A percentile compares a stretch with the other conserved stretches of the same genome.
phyloP scores from a whole-genome alignment of 1,140 invertebrate genomes.

The Eriosoma lanigerum region DNA sequence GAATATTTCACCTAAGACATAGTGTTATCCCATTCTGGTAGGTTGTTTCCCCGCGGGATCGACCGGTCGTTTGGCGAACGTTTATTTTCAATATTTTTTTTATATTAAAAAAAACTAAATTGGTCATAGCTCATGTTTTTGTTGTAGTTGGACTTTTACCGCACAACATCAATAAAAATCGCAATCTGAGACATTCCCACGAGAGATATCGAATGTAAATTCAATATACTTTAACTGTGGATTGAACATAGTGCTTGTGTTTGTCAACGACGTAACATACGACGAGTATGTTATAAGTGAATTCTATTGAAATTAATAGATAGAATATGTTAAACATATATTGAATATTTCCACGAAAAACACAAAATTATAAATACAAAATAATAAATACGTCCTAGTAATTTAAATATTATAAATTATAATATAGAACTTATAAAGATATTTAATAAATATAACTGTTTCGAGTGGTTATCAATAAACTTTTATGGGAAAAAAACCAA shows the following conservation, averaged over 20 bases:
- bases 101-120: conserved; percentile 1
- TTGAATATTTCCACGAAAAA: too few relatives aligned
- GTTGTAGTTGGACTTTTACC: not conserved
- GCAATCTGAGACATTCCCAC: not conserved
- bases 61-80: conserved; percentile 26
- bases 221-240: not conserved
- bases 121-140: not conserved
- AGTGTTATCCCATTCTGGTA: conserved; percentile 34
- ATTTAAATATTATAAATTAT: too few relatives aligned
- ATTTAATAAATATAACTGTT: too few relatives aligned
- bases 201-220: not conserved
- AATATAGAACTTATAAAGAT: too few relatives aligned
- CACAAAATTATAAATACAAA: too few relatives aligned
- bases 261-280: not conserved
- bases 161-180: not conserved
- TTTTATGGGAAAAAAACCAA: too few relatives aligned
- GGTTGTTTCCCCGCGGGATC: conserved; percentile 2
- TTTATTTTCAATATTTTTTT: conserved; percentile 37
- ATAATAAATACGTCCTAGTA: too few relatives aligned
- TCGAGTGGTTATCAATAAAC: too few relatives aligned
- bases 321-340: not conserved
- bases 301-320: not conserved
- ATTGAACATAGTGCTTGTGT: not conserved
- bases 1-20: conserved; percentile 17
- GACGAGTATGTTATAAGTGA: conserved; percentile 2